phyloP scores from a whole-genome alignment of 2,888 invertebrate genomes.

The Drosophila mulleri region DNA sequence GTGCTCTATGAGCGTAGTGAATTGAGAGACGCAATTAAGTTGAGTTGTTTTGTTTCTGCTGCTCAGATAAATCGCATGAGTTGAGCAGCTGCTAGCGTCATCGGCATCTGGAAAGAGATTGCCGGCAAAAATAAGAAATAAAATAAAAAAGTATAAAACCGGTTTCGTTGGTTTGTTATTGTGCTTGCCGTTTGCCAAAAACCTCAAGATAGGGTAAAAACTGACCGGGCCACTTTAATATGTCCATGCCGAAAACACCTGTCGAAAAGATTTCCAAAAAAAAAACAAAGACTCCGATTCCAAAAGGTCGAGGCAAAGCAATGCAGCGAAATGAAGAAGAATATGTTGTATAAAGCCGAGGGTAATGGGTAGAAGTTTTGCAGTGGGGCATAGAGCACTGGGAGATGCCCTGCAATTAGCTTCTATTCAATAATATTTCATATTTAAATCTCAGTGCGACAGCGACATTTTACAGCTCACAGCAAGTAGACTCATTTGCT shows the following conservation, averaged over 20 bases:
- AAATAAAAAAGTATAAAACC: conserved; percentile 24
- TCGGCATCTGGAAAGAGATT: conserved; percentile 34
- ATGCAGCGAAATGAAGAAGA: conserved; percentile 15
- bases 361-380: not conserved
- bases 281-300: not conserved
- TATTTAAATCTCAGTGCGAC: not conserved
- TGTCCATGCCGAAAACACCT: conserved; percentile 47
- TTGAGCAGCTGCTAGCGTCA: conserved; percentile 53
- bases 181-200: conserved; percentile 36
- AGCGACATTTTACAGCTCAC: not conserved
- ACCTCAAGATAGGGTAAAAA: conserved; percentile 42
- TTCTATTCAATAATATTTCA: not conserved
- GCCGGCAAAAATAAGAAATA: conserved; percentile 16
- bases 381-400: not conserved
- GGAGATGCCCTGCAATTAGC: not conserved
- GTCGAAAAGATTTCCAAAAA: conserved; percentile 46
- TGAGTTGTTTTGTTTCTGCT: conserved; percentile 5
- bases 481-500: not conserved
- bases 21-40: conserved; percentile 29
- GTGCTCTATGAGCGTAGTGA: conserved; percentile 15
- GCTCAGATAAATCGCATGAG: conserved; percentile 20
- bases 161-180: conserved; percentile 38
- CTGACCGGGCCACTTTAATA: conserved; percentile 43
- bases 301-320: conserved; percentile 16
- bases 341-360: conserved; percentile 7